Evolutionary conservation across 2,888 invertebrate species (phyloP), one percentile per base, ranked within the genome.

Genomic region (Conchocele bisecta): DNA sequence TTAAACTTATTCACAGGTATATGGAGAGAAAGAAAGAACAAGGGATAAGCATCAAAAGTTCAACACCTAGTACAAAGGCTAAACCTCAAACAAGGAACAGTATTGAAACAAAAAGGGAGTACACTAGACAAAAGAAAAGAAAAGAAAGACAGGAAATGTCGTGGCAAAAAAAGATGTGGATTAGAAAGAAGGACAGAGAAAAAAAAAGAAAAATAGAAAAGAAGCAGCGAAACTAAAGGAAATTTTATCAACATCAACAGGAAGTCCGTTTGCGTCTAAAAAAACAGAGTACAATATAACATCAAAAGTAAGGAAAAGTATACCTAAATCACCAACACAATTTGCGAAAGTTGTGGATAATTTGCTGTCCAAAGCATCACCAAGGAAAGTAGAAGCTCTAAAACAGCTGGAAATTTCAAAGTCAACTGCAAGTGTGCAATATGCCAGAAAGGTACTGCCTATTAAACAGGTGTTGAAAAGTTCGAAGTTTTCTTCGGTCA

Each of bases 111-210:
- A 59, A 42, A 59, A 58, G 59, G 41, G 53, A 64, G 41, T 70
- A 70, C 46, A 59, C 53, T 29, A 51, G 59, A 48, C 41, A 54
- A 65, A 70, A 51, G 56, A 64, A 70, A 64, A 31, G 59, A 54
- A 46, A 64, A 54, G 58, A 58, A 41, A 64, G 64, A 51, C 44
- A 51, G 35, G 33, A 54, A 59, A 64, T 64, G 64, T 31, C 59
- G 13, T 54, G 48, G 53, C 70, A 70, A 48, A 70, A 70, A 63
- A 57, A 70, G 51, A 70, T 58, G 59, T 65, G 70, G 64, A 44
- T 64, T 20, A 58, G 59, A 48, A 65, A 70, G 35, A 69, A 63
- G 48, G 70, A 70, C 59, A 42, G 64, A 53, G 64, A 64, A 31
- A 64, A 60, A 59, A 58, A 70, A 59, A 48, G 46, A 54, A 58